Base-by-base conservation (phyloP, 2,888 invertebrate genomes). In the Panorpa germanica region DNA sequence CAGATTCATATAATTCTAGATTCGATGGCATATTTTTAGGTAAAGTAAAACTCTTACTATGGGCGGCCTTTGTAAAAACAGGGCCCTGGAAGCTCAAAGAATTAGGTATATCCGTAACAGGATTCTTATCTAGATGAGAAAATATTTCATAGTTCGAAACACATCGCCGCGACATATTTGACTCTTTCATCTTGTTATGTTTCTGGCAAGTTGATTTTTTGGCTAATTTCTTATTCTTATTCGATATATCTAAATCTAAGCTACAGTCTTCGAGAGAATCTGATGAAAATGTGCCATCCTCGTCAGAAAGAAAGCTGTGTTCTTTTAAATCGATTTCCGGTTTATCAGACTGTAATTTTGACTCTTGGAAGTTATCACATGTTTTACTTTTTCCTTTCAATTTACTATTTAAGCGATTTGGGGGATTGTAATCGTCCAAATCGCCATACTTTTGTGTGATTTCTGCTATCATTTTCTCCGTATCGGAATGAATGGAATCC, bases 101-200 rank as follows among this genome's bases (percentile, higher is more conserved):
- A 23, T 20, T 27, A 13, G 28, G 13, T 5, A 28, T 28, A 22
- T 32, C 34, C 24, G 36, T 35, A 12, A 43, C 48, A 2, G 58
- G 59, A 25, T 57, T 59, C 11, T 57, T 57, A 18, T 59, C 57
- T 2, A 45, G 41, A 15, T 44, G 41, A 4, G 54, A 48, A 33
- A 65, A 69, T 27, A 82, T 76, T 47, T 80, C 80, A 44, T 80
- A 81, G 43, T 80, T 78, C 2, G 81, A 80, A 10, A 76, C 62
- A 20, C 77, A 71, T 16, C 78, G 52, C 33, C 75, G 60, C 1
- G 77, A 68, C 32, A 65, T 58, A 9, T 51, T 41, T 7, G 43
- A 31, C 21, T 52, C 49, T 19, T 41, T 38, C 28, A 46, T 52
- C 40, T 60, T 65, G 14, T 55, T 62, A 36, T 63, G 61, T 35